Conservation (phyloP, 2,888 invertebrate species). For the Lampropteryx suffumata region DNA sequence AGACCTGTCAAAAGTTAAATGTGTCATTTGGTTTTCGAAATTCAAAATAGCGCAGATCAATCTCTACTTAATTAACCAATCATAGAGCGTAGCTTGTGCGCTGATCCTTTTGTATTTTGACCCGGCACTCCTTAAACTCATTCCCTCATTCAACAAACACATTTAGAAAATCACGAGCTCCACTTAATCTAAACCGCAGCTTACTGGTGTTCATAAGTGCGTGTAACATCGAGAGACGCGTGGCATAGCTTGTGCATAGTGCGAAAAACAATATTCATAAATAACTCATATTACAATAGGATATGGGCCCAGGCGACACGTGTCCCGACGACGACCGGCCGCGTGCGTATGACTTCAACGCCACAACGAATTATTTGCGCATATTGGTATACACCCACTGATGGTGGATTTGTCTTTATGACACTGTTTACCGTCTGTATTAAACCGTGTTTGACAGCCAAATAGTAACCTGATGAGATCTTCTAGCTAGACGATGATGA, state of each 20-base stretch:
- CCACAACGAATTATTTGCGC: conserved; percentile 73
- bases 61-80: too few species aligned
- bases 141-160: conserved; percentile 15
- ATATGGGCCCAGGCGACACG: conserved; percentile 45
- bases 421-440: too few species aligned
- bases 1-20: too few species aligned
- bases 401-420: neutral
- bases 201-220: conserved; percentile 30
- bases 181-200: conserved; percentile 24
- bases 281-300: conserved; percentile 68
- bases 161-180: conserved; percentile 27
- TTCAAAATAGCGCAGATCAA: too few species aligned
- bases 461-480: neutral
- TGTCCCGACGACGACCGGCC: conserved; percentile 45
- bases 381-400: conserved; percentile 50
- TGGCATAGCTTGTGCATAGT: conserved; percentile 31
- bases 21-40: too few species aligned
- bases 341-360: conserved; percentile 51
- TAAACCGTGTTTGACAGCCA: too few species aligned
- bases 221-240: conserved; percentile 24
- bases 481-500: too few species aligned
- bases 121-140: neutral
- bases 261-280: conserved; percentile 76
- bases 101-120: neutral
- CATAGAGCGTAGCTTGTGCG: too few species aligned